Evolutionary conservation across 2,797 vertebrate genomes (phyloP).

Genomic region (Helarctos malayanus): DNA sequence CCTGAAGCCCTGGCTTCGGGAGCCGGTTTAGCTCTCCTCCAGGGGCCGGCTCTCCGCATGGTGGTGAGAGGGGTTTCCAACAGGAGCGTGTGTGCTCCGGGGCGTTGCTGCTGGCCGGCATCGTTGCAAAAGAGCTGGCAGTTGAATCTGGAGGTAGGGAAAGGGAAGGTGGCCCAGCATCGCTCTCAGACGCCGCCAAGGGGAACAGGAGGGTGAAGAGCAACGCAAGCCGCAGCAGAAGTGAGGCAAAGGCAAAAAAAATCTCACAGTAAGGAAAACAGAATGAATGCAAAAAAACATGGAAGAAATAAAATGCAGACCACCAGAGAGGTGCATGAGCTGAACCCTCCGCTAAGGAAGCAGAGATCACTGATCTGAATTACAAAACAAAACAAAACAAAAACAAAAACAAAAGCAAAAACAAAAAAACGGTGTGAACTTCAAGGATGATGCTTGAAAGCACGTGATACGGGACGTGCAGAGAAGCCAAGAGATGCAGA

Average conservation of each 20-base stretch:
- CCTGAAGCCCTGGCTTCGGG: fast-evolving
- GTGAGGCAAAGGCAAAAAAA: background rate
- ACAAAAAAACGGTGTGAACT: fast-evolving
- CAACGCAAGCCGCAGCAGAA: fast-evolving
- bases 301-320: background rate
- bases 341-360: fast-evolving
- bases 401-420: no score
- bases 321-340: fast-evolving
- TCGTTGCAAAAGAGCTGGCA: background rate
- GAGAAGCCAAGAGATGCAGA: fast-evolving
- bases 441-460: no score
- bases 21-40: background rate
- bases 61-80: fast-evolving
- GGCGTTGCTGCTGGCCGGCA: fast-evolving
- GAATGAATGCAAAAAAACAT: fast-evolving
- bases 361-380: fast-evolving
- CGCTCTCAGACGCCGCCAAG: fast-evolving
- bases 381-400: no score
- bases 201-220: background rate
- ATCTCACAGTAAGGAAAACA: fast-evolving
- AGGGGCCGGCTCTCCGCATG: fast-evolving
- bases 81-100: fast-evolving
- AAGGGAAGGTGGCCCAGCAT: background rate
- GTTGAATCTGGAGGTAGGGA: background rate
- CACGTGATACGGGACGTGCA: fast-evolving